Conservation (phyloP, 2,113 vertebrate species). For the Elgaria multicarinata region DNA sequence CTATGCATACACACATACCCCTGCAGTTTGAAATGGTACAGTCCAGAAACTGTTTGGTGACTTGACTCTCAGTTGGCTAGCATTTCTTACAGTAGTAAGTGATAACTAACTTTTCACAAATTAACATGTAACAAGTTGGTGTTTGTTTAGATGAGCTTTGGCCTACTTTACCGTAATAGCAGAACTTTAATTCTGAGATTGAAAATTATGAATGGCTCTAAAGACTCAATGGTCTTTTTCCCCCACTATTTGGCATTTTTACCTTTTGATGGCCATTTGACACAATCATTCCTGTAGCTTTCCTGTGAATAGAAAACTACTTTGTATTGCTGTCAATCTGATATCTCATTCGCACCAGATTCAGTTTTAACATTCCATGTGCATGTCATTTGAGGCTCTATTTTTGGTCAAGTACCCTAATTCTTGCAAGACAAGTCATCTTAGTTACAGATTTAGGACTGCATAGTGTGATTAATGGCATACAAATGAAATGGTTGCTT, state of each 20-base stretch:
- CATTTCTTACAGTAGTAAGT: neutral
- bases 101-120: neutral
- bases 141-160: neutral
- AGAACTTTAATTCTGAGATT: neutral
- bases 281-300: accelerated
- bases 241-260: neutral
- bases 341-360: neutral
- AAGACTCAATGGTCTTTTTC: neutral
- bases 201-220: neutral
- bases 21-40: neutral
- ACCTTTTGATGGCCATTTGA: neutral
- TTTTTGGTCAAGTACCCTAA: slow-evolving; percentile 54
- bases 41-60: neutral
- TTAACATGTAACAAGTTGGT: neutral
- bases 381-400: slow-evolving; percentile 40
- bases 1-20: no score
- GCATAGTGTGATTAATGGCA: slow-evolving; percentile 72
- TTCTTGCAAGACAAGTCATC: slow-evolving; percentile 48
- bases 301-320: slow-evolving; percentile 6
- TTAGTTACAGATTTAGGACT: slow-evolving; percentile 60
- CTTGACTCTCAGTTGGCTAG: neutral
- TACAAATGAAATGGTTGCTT: slow-evolving; percentile 73
- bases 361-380: neutral
- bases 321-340: neutral
- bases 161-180: neutral